These are phyloP conservation scores for Argyresthia albistria DNA, from an alignment of 2,888 invertebrate species.

Conservation along the genomic window DNA sequence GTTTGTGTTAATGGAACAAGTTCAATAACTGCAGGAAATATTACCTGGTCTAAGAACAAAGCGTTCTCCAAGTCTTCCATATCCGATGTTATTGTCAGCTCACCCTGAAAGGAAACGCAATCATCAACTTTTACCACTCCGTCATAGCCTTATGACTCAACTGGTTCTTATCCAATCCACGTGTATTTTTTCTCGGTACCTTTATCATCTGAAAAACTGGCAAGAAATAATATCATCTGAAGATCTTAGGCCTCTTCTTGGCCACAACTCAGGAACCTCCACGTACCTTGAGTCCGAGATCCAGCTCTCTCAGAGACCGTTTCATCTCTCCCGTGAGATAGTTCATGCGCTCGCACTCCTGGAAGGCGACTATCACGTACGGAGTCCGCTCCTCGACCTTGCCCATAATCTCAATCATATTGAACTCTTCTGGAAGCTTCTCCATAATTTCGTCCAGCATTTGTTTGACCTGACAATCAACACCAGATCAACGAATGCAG, in stretches of 20 bases:
- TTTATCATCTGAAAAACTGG: too few species aligned
- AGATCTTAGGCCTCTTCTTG: too few species aligned
- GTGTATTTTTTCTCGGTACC: too few species aligned
- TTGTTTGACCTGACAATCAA: constrained; percentile 82
- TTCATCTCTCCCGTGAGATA: constrained; percentile 92
- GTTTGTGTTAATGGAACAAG: too few species aligned
- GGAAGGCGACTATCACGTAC: constrained; percentile 95
- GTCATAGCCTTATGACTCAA: too few species aligned
- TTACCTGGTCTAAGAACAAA: constrained; percentile 88
- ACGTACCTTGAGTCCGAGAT: constrained; percentile 89
- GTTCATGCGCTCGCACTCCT: constrained; percentile 98
- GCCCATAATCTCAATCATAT: constrained; percentile 95
- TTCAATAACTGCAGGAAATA: background rate
- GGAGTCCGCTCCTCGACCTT: constrained; percentile 97
- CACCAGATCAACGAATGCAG: background rate
- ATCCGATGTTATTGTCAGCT: constrained; percentile 94
- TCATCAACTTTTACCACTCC: background rate
- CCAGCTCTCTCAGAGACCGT: constrained; percentile 90
- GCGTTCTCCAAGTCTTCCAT: constrained; percentile 97
- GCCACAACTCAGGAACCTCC: background rate
- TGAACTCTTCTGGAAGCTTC: constrained; percentile 95
- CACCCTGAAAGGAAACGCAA: constrained; percentile 75
- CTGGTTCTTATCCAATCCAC: too few species aligned
- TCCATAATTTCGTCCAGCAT: constrained; percentile 96
- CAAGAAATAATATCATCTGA: too few species aligned